These are phyloP conservation scores for Corythaeola cristata DNA, from an alignment of 2,113 vertebrate species.

Conservation along the genomic window DNA sequence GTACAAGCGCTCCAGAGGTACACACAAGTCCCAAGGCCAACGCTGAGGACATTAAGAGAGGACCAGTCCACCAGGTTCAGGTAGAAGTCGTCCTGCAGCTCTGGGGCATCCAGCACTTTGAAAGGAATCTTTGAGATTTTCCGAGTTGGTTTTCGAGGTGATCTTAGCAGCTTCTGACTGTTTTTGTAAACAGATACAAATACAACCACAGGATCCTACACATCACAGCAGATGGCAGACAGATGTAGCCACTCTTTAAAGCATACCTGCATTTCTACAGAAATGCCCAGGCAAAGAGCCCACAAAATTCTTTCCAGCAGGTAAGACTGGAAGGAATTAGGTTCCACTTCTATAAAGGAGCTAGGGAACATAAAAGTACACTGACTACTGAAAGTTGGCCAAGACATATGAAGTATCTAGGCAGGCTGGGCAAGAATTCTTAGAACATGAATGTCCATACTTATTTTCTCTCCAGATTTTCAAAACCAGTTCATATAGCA, in stretches of 20 bases:
- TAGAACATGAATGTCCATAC: not conserved
- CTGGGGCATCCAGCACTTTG: conserved; percentile 95
- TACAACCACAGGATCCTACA: not conserved
- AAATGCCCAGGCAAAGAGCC: not conserved
- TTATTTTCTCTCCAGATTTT: not conserved
- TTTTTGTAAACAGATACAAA: not conserved
- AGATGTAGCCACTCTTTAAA: not conserved
- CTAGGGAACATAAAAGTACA: not conserved
- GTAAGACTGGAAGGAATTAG: not conserved
- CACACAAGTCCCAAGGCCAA: conserved; percentile 96
- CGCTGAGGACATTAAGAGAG: conserved; percentile 95
- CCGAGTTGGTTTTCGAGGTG: conserved; percentile 93
- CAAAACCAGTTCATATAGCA: not conserved
- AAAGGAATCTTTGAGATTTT: conserved; percentile 99
- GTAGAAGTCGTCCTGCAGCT: conserved; percentile 98
- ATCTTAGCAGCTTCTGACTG: conserved; percentile 94
- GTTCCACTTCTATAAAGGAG: not conserved
- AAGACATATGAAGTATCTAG: not conserved
- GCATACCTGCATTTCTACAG: not conserved
- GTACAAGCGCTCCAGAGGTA: conserved; percentile 99
- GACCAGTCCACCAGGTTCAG: conserved; percentile 99
- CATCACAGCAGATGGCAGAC: not conserved
- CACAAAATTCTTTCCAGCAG: not conserved
- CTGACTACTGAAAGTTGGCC: not conserved
- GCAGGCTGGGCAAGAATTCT: not conserved